Conservation (phyloP, 2,797 vertebrate species). For the Arremon brunneinucha region DNA sequence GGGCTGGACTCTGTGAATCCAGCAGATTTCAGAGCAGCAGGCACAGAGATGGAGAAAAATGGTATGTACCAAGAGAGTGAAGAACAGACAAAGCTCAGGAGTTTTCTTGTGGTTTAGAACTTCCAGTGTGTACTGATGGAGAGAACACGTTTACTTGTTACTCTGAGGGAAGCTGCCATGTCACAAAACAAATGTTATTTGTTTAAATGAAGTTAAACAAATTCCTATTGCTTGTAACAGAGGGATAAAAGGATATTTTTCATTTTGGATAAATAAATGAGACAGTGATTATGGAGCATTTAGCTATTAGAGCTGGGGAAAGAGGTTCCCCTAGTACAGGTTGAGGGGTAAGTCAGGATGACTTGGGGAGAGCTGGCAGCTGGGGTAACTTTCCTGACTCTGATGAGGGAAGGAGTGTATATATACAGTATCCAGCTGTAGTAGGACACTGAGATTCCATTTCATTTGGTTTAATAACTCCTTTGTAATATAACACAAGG, state of each 20-base stretch:
- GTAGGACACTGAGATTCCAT: background rate
- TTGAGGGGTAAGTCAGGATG: background rate
- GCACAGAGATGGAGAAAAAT: constrained; percentile 71
- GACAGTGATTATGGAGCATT: background rate
- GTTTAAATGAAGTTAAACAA: background rate
- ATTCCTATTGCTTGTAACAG: background rate
- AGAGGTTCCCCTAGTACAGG: background rate
- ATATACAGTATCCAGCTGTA: background rate
- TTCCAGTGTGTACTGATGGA: background rate
- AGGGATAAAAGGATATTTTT: background rate
- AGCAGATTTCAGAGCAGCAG: constrained; percentile 34
- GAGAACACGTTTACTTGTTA: background rate
- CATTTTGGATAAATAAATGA: background rate
- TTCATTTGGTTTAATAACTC: background rate
- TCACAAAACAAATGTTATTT: background rate
- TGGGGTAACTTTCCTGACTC: background rate
- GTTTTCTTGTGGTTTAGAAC: background rate
- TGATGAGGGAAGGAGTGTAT: background rate
- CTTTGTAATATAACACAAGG: background rate
- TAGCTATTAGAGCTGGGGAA: background rate
- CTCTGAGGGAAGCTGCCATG: background rate
- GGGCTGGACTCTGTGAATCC: constrained; percentile 57
- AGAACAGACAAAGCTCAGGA: background rate
- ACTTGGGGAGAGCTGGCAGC: background rate
- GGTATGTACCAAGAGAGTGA: constrained; percentile 47